These are phyloP conservation scores for Glaucidium brasilianum DNA, from an alignment of 2,113 vertebrate genomes.

Conservation along the genomic window DNA sequence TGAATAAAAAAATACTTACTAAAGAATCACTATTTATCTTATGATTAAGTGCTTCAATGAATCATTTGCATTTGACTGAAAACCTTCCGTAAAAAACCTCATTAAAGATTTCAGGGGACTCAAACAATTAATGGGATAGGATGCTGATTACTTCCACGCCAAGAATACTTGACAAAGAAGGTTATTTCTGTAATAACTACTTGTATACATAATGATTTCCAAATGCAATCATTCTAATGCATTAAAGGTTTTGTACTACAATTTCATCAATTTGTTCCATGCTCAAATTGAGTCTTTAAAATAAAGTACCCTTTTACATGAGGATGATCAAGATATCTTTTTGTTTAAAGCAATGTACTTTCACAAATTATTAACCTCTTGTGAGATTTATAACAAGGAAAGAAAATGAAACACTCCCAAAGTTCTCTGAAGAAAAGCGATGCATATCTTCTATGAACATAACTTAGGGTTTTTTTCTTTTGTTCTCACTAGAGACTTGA, in stretches of 20 bases:
- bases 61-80: slow-evolving; percentile 66
- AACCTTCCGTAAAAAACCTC: slow-evolving; percentile 6
- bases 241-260: slow-evolving; percentile 26
- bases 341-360: neutral
- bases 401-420: neutral
- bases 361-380: neutral
- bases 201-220: slow-evolving; percentile 52
- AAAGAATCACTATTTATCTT: slow-evolving; percentile 39
- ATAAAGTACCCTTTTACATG: slow-evolving; percentile 22
- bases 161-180: slow-evolving; percentile 55
- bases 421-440: neutral
- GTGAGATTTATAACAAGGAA: neutral
- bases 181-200: slow-evolving; percentile 56
- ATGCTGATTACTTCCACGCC: slow-evolving; percentile 58
- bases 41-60: slow-evolving; percentile 53
- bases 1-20: neutral
- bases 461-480: neutral
- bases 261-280: slow-evolving; percentile 54
- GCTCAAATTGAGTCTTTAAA: slow-evolving; percentile 38
- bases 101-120: slow-evolving; percentile 66
- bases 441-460: neutral
- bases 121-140: slow-evolving; percentile 61
- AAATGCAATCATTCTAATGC: slow-evolving; percentile 49
- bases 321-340: slow-evolving; percentile 4
- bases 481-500: neutral